Base-by-base conservation (phyloP, 2,888 invertebrate genomes). In the Amphiduros pacificus region DNA sequence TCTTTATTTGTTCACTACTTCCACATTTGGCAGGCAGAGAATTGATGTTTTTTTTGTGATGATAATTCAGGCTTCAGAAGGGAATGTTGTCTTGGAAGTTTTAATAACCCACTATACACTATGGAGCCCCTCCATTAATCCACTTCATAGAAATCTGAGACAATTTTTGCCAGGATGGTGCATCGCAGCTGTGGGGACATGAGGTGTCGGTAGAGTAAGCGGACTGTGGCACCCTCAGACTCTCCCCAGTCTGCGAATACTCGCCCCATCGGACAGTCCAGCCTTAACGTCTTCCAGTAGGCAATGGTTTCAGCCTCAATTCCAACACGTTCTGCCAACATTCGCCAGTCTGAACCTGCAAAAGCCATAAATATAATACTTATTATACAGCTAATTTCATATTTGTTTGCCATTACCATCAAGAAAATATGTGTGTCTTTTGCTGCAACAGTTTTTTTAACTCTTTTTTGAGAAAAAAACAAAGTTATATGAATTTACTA, bases 271-370 rank as follows among this genome's bases (percentile, higher is more conserved):
- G 82, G 79, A 55, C 72, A 71, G 17, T 74, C 71, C 31, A 79
- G 66, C 64, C 74, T 73, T 71, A 74, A 70, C 9, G 66, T 63
- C 59, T 70, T 67, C 81, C 81, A 81, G 48, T 75, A 71, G 26
- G 66, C 64, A 2, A 80, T 68, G 3, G 72, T 68, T n/a, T 71
- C 69, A 20, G 66, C 62, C n/a, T 74, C 68, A 28, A 81, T 73
- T 5, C 81, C 82, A 3, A 81, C 72, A 50, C 81, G 63, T 36
- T 74, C 71, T 1, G 77, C 81, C 59, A 82, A 69, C 71, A 77
- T 69, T 40, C 81, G 66, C 82, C 81, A 82, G 66, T 82, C 82
- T 57, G 75, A 75, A 57, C 77, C 81, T 80, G 66, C 17, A 56
- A 58, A 17, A 51, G 48, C 11, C 20, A 48, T 48, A 22, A 48